A percentile compares a stretch with the other conserved stretches of the same genome.
Conservation (phyloP, 2,113 vertebrate genomes). For the Sinocyclocheilus rhinocerous region DNA sequence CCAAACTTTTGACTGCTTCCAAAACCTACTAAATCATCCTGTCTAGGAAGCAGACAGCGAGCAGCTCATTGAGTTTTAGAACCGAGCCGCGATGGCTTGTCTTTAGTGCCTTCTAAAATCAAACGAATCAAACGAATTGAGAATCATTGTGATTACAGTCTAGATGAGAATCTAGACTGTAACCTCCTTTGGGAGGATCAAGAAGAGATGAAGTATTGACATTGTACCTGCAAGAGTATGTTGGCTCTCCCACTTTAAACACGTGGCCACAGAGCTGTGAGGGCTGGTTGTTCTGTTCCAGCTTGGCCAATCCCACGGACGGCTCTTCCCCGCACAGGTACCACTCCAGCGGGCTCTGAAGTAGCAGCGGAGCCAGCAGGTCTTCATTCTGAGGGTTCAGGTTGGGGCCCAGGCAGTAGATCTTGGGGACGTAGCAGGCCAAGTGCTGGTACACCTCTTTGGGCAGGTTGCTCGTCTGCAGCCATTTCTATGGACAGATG, state of each 20-base stretch:
- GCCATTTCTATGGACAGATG: constrained; percentile 83
- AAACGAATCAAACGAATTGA: no score
- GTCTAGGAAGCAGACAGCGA: background rate
- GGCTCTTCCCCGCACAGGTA: constrained; percentile 93
- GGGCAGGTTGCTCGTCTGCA: constrained; percentile 84
- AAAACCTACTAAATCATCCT: background rate
- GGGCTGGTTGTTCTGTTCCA: constrained; percentile 88
- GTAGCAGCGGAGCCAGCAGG: constrained; percentile 84
- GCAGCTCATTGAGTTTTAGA: background rate
- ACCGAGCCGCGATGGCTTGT: background rate
- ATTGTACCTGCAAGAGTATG: constrained; percentile 95
- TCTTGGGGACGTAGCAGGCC: constrained; percentile 88
- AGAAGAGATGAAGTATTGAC: background rate
- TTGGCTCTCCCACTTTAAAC: constrained; percentile 97
- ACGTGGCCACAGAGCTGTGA: constrained; percentile 95
- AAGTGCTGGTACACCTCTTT: constrained; percentile 89
- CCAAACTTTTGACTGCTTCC: no score
- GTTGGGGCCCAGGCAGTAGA: constrained; percentile 89
- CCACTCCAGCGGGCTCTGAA: constrained; percentile 93
- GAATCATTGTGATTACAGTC: background rate
- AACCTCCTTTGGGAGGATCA: background rate
- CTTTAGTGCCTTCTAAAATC: background rate
- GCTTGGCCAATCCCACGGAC: constrained; percentile 82
- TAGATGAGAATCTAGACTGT: background rate
- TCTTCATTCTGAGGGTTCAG: constrained; percentile 88